Evolutionary conservation across 2,888 invertebrate species (phyloP).

Genomic region (Ophion ventricosus): DNA sequence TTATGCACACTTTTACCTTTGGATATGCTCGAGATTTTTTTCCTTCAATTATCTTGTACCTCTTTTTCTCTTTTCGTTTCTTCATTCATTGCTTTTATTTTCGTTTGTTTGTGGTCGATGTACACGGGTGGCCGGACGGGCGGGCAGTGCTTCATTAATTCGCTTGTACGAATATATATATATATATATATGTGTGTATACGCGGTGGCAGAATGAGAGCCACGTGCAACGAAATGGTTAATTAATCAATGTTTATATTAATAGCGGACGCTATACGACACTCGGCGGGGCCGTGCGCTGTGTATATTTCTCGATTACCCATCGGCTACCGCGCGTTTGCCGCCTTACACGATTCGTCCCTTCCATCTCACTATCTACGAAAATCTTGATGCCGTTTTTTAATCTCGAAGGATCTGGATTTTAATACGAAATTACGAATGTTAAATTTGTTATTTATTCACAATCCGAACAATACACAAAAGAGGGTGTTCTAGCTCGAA

Average conservation of each 20-base stretch:
- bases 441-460: too few relatives aligned
- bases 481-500: too few relatives aligned
- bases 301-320: constrained; percentile 46
- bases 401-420: background rate
- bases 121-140: constrained; percentile 3
- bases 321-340: constrained; percentile 66
- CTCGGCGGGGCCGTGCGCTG: constrained; percentile 61
- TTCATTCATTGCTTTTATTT: background rate
- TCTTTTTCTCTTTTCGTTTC: constrained; percentile 32
- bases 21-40: constrained; percentile 23
- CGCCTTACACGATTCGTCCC: constrained; percentile 55
- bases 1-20: constrained; percentile 4
- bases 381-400: background rate
- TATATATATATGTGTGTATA: too few relatives aligned
- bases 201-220: constrained; percentile 57
- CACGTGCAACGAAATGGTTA: constrained; percentile 74
- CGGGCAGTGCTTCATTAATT: constrained; percentile 71
- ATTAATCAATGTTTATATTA: constrained; percentile 81
- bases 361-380: constrained; percentile 17
- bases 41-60: constrained; percentile 10
- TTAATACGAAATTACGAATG: background rate
- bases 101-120: background rate
- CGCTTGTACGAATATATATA: constrained; percentile 22
- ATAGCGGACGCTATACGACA: constrained; percentile 69
- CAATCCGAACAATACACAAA: background rate